Evolutionary conservation across 2,113 vertebrate species (phyloP), one percentile per base, ranked within the genome.

Genomic region (Apteryx owenii): DNA sequence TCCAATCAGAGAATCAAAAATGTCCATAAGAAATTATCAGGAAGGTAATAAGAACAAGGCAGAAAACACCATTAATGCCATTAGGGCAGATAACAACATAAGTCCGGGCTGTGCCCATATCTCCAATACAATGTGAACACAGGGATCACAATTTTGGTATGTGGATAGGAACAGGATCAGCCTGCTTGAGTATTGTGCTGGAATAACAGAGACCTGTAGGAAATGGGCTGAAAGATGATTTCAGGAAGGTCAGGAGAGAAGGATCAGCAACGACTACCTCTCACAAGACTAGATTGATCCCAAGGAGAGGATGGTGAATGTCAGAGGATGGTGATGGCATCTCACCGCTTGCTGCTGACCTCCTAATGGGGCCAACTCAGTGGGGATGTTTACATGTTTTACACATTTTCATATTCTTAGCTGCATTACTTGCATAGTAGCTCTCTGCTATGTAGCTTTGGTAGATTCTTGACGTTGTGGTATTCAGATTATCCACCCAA

Each of bases 291-390:
- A 51, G 11, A 7, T 1, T 42, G 54, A 11, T 0, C 46, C 18
- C 46, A 19, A 36, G n/a, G 1, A 70, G 53, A 77, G 29, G n/a
- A 7, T 1, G 78, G 21, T 29, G 81, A 68, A 38, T 42, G 31
- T 23, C 46, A 5, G 21, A 17, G 5, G 26, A 29, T 33, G 51
- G 22, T 81, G 44, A 33, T 56, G 76, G 28, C 33, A 48, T 31
- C 23, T 85, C n/a, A 20, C 21, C 20, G 4, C 7, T 60, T 69
- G 22, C 51, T 89, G 60, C 76, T 83, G 76, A 48, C 7, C 14
- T 19, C 36, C 12, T 26, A 7, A 10, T 0, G 20, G 36, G 51
- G 31, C 23, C 2, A 0, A 1, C 5, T 8, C 0, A 0, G 6
- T 16, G 40, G 10, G 11, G 6, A 72, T 9, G 4, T 79, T 88